phyloP scores from a whole-genome alignment of 1,140 invertebrate species.

The Proctacanthus coquilletti region DNA sequence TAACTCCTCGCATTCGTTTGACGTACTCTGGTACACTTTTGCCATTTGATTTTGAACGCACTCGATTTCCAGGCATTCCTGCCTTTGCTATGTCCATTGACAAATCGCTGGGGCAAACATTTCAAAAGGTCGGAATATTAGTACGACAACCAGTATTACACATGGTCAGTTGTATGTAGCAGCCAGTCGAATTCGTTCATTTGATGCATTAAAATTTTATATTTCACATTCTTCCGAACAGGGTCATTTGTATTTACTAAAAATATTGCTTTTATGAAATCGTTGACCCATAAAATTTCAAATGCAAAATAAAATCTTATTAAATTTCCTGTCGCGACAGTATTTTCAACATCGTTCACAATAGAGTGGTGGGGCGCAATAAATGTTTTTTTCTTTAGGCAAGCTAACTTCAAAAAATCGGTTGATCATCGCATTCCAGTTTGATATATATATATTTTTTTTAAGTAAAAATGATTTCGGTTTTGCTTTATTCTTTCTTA shows the following conservation, averaged over 20 bases:
- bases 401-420: too few relatives aligned
- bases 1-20: conserved; percentile 1
- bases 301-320: too few relatives aligned
- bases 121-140: conserved; percentile 1
- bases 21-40: conserved; percentile 12
- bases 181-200: background rate
- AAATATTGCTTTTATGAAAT: conserved; percentile 2
- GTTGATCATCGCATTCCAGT: too few relatives aligned
- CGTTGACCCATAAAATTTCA: too few relatives aligned
- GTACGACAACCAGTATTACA: background rate
- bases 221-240: background rate
- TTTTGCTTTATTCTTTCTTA: too few relatives aligned
- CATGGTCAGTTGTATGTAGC: conserved; percentile 4
- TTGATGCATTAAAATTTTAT: background rate
- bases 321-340: too few relatives aligned
- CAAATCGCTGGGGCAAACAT: conserved; percentile 34
- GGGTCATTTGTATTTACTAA: background rate
- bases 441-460: too few relatives aligned
- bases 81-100: conserved; percentile 35
- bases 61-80: conserved; percentile 28
- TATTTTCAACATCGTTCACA: too few relatives aligned
- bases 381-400: too few relatives aligned
- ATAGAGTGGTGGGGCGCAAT: too few relatives aligned
- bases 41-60: conserved; percentile 25
- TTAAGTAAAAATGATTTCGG: too few relatives aligned